A percentile compares a stretch with the other conserved stretches of the same genome.
These are phyloP conservation scores for Rhaphigaster nebulosa DNA, from an alignment of 2,888 invertebrate genomes.

Conservation along the genomic window DNA sequence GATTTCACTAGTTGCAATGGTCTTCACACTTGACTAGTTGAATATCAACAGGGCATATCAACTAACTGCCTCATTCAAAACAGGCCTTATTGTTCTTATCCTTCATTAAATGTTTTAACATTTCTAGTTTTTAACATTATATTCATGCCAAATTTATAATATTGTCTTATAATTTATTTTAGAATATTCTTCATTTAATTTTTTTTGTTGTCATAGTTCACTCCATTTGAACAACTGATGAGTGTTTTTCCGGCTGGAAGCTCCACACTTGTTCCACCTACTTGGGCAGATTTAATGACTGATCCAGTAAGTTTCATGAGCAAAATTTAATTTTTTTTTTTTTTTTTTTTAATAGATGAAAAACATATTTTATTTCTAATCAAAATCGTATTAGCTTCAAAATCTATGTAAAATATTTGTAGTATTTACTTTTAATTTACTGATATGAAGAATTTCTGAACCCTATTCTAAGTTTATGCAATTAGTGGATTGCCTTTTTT, in stretches of 20 bases:
- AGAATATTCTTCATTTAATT: not conserved
- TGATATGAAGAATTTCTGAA: conserved; percentile 55
- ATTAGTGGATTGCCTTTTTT: conserved; percentile 38
- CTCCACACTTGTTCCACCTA: conserved; percentile 90
- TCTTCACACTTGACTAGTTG: too few relatives aligned
- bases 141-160: too few relatives aligned
- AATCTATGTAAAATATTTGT: not conserved
- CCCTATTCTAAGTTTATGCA: conserved; percentile 6
- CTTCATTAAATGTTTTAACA: too few relatives aligned
- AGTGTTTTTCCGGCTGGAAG: conserved; percentile 99
- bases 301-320: conserved; percentile 74
- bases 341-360: not conserved
- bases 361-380: not conserved
- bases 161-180: too few relatives aligned
- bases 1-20: too few relatives aligned
- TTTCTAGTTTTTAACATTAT: too few relatives aligned
- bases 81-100: too few relatives aligned
- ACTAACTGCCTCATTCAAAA: too few relatives aligned
- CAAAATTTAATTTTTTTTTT: too few relatives aligned
- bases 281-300: conserved; percentile 95
- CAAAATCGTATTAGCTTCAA: not conserved
- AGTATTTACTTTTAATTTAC: not conserved
- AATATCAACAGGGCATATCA: too few relatives aligned
- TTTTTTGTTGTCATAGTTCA: conserved; percentile 74
- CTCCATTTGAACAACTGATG: conserved; percentile 98